Base-by-base conservation (phyloP, 2,888 invertebrate genomes). In the Drosophila robusta region DNA sequence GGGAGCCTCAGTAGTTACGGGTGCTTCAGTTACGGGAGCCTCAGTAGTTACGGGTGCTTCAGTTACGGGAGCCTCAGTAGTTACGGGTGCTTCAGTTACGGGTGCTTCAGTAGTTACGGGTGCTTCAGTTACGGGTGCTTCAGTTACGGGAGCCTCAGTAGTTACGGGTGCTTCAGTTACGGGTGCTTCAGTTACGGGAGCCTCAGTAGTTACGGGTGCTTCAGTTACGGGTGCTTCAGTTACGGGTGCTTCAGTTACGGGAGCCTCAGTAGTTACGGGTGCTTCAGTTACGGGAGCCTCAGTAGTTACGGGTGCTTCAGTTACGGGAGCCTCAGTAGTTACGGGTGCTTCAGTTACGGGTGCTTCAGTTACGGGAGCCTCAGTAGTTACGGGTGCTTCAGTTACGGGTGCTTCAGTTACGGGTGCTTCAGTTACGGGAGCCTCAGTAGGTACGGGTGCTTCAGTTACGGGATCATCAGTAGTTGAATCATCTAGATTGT, bases 401-500 rank as follows among this genome's bases (percentile, higher is more conserved):
- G 26, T 26, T 7, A 1, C 29, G 0, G 47, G 47, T 0, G 7
- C 5, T 2, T 32, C n/a, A 2, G 26, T 26, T 7, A 0, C 29
- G 0, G 47, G 34, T 0, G 7, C 5, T 2, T 32, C 9, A 4
- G 34, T 32, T 3, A 4, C 32, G 4, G 32, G 26, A 0, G 2
- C 26, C 1, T 26, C 11, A 0, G 58, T 36, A 34, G 26, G 4
- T 2, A 5, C 55, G 3, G 32, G 42, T 9, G 61, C 26, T n/a
- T n/a, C n/a, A 12, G 54, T 14, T 12, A 0, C n/a, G 0, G 4
- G 38, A 22, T 0, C 29, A 0, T 45, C 24, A 4, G 24, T 41
- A 3, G 45, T 26, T n/a, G n/a, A n/a, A 2, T 68, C 78, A 12
- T 76, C 70, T 8, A 55, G 8, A 24, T 54, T 57, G 3, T 45